These are phyloP conservation scores for Scotopteryx bipunctaria DNA, from an alignment of 2,888 invertebrate genomes.

Conservation along the genomic window DNA sequence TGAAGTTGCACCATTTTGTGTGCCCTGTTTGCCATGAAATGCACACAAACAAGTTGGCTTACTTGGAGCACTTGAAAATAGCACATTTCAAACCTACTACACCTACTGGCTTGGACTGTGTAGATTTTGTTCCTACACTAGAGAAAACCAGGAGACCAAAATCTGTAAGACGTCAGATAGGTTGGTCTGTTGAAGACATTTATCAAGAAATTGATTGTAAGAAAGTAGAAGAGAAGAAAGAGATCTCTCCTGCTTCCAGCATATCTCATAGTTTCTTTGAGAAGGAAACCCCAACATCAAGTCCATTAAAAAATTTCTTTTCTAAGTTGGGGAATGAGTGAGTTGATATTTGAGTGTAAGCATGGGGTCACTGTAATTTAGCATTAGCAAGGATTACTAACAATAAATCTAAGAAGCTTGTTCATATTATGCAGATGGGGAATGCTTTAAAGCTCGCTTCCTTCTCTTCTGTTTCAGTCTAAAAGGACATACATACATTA, in stretches of 20 bases:
- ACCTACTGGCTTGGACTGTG: conserved; percentile 64
- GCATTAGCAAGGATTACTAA: conserved; percentile 29
- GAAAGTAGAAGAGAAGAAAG: conserved; percentile 60
- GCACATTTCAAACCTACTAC: conserved; percentile 54
- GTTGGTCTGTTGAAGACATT: conserved; percentile 79
- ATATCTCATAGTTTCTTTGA: conserved; percentile 72
- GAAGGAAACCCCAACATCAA: conserved; percentile 67
- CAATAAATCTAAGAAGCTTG: conserved; percentile 24
- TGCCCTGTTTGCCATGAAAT: conserved; percentile 78
- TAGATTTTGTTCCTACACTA: conserved; percentile 69
- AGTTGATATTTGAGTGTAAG: conserved; percentile 66
- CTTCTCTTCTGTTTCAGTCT: conserved; percentile 17
- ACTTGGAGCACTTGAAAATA: conserved; percentile 68
- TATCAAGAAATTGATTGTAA: conserved; percentile 79
- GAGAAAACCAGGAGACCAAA: conserved; percentile 69
- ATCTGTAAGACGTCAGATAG: conserved; percentile 72
- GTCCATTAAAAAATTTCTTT: conserved; percentile 75
- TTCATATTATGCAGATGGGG: conserved; percentile 36
- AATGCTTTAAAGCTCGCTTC: conserved; percentile 21
- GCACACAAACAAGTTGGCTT: conserved; percentile 63
- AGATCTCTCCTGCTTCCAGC: conserved; percentile 65
- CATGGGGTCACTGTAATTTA: conserved; percentile 55
- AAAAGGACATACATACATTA: neutral
- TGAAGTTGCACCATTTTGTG: conserved; percentile 74
- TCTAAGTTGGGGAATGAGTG: conserved; percentile 78